These are phyloP conservation scores for Cyaniris semiargus DNA, from an alignment of 2,888 invertebrate species.

Conservation along the genomic window DNA sequence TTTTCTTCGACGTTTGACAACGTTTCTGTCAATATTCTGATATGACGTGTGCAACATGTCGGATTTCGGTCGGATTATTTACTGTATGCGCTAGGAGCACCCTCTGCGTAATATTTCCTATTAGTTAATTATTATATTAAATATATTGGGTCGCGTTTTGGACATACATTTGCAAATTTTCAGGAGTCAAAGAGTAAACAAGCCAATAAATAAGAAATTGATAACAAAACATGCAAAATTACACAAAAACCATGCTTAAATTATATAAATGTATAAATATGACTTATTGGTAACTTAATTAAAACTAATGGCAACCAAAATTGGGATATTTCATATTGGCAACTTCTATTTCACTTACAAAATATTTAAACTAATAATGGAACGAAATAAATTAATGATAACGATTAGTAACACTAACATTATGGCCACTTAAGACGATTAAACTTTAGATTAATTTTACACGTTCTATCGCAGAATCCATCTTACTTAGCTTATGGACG, in stretches of 20 bases:
- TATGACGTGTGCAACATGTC: too few species aligned
- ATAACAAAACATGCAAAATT: neutral
- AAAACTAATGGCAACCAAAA: neutral
- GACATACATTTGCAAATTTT: too few species aligned
- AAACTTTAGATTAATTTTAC: neutral
- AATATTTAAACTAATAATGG: neutral
- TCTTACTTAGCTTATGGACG: neutral
- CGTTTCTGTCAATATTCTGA: too few species aligned
- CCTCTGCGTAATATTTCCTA: too few species aligned
- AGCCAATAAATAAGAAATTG: neutral
- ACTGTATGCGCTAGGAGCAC: too few species aligned
- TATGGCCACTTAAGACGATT: neutral
- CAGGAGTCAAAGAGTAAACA: neutral
- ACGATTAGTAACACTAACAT: neutral
- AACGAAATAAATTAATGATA: neutral
- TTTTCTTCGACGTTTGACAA: too few species aligned
- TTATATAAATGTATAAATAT: neutral
- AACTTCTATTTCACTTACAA: neutral
- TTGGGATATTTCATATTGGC: neutral
- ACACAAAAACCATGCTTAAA: constrained; percentile 5
- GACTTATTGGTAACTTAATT: neutral
- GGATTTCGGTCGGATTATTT: too few species aligned
- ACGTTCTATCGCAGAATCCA: neutral
- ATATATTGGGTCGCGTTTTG: neutral
- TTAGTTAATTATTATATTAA: neutral